A percentile compares a stretch with the other conserved stretches of the same genome.
Evolutionary conservation across 2,797 vertebrate species (phyloP).

Genomic region (Lepus townsendii): DNA sequence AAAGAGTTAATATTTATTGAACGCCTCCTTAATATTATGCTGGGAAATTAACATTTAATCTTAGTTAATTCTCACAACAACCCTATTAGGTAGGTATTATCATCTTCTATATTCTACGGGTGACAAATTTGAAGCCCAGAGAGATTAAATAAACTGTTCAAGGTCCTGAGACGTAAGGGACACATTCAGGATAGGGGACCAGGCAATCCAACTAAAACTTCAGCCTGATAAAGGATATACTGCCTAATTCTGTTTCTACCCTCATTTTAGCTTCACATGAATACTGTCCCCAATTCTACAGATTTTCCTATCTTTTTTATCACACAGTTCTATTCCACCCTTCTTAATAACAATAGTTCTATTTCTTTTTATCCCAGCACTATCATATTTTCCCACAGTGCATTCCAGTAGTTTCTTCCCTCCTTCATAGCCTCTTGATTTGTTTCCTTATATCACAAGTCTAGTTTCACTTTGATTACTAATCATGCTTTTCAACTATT

Average conservation of each 20-base stretch:
- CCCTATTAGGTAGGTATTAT: not conserved
- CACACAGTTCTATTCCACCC: not conserved
- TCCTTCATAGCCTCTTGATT: not conserved
- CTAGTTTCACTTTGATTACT: slow-evolving; percentile 40
- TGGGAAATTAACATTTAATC: slow-evolving; percentile 32
- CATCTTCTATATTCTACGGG: not conserved
- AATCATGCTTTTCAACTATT: slow-evolving; percentile 31
- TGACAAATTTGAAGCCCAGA: not conserved
- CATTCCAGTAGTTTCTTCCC: not conserved
- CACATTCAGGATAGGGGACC: not conserved
- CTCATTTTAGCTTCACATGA: slow-evolving; percentile 5
- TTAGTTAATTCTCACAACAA: not conserved
- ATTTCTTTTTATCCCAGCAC: slow-evolving; percentile 5
- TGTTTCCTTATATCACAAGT: not conserved
- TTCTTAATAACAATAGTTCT: not conserved
- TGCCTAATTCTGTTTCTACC: not conserved
- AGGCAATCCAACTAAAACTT: not conserved
- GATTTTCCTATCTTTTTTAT: not conserved
- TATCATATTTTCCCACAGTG: not conserved
- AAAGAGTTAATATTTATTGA: slow-evolving; percentile 17
- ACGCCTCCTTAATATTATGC: not conserved
- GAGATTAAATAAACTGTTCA: not conserved
- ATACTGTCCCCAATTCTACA: not conserved
- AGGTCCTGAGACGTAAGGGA: not conserved
- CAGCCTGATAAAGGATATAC: not conserved